Evolutionary conservation across 2,797 vertebrate genomes (phyloP), one percentile per base, ranked within the genome.

Genomic region (Megalops cyprinoides): DNA sequence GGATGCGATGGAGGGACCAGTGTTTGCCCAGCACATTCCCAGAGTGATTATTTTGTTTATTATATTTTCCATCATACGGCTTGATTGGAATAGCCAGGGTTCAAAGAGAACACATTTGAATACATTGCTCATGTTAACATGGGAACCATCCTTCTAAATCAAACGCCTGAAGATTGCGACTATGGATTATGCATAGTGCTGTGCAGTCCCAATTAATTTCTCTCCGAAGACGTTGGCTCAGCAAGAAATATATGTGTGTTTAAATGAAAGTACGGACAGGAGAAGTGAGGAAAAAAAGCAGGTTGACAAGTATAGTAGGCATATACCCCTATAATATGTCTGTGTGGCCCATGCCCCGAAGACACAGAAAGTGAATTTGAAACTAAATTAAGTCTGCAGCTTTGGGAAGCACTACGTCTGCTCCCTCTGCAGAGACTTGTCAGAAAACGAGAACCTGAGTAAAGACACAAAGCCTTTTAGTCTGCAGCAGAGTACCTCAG

Each of bases 101-200:
- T n/a, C 94, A 8, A 95, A 95, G 84, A 94, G 92, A 87, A 95
- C 94, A 0, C 94, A 95, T 79, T 76, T 76, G 74, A 56, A 76
- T 76, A 56, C 74, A 37, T 55, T 56, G 51, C 74, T 51, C 23
- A 49, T 76, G 28, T 75, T 56, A 42, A 34, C 34, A 28, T 76
- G 74, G 74, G 49, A 76, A 18, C 34, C 34, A 42, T 76, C 34
- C 51, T 76, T 53, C 14, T 28, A 25, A 31, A n/a, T 31, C n/a
- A 34, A 10, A 56, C 6, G 49, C 51, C 18, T 25, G n/a, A 39
- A 58, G 39, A 77, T 46, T 46, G 55, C 55, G 60, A 14, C 55
- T 28, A 28, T 60, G 39, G 55, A 77, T 77, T 60, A 9, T 42
- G 37, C 23, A 20, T 44, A 62, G 28, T 39, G 48, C 51, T 31